These are phyloP conservation scores for Zele albiditarsus DNA, from an alignment of 2,888 invertebrate species.

Conservation along the genomic window DNA sequence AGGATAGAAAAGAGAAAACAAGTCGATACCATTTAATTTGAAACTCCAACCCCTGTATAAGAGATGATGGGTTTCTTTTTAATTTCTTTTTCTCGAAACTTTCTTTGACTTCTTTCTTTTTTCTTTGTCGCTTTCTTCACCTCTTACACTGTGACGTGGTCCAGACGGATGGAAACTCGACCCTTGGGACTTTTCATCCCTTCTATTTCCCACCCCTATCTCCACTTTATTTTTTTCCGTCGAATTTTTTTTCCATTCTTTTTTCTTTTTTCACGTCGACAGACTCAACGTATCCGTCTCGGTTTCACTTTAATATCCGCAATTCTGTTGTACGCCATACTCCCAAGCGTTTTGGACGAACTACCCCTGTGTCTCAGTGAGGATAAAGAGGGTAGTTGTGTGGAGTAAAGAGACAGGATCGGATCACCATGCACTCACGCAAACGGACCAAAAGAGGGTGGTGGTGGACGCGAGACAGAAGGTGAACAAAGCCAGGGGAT, in stretches of 20 bases:
- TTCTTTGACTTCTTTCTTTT: not conserved
- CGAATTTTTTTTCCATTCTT: not conserved
- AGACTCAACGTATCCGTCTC: not conserved
- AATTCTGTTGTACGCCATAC: not conserved
- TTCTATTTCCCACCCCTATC: not conserved
- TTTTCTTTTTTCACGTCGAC: not conserved
- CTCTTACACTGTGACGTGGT: not conserved
- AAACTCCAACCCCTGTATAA: not conserved
- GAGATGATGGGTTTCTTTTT: not conserved
- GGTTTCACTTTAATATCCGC: slow-evolving; percentile 1
- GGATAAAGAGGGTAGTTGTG: not conserved
- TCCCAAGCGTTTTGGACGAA: not conserved
- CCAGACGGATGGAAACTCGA: slow-evolving; percentile 3
- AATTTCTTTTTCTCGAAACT: not conserved
- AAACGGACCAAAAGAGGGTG: not conserved
- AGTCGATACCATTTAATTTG: not conserved
- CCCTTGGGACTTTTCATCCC: slow-evolving; percentile 3
- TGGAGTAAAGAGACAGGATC: not conserved
- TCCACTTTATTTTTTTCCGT: not conserved
- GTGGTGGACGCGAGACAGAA: not conserved
- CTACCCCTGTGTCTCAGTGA: not conserved
- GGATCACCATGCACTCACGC: not conserved
- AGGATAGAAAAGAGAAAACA: not conserved
- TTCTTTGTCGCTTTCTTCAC: not conserved
- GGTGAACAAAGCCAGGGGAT: not conserved